Conservation (phyloP, 92 coral and sea anemone genomes). For the Epizoanthus stellaris region DNA sequence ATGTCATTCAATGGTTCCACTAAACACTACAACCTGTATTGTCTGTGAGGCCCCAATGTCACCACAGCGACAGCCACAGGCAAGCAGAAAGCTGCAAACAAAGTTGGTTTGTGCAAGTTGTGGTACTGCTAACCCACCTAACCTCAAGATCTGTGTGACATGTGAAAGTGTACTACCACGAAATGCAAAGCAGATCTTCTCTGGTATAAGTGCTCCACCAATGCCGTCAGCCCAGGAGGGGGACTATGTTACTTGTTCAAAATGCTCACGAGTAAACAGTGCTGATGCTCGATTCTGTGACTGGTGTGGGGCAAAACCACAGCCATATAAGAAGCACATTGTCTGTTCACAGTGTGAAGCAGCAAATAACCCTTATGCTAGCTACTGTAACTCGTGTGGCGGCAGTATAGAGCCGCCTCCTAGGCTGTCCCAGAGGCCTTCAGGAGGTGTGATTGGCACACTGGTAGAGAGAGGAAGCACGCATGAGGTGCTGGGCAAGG, state of each 20-base stretch:
- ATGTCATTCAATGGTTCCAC: slow-evolving; percentile 96
- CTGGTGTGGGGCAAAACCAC: slow-evolving; percentile 97
- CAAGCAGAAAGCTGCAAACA: slow-evolving; percentile 72
- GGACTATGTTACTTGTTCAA: slow-evolving; percentile 88
- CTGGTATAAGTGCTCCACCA: slow-evolving; percentile 91
- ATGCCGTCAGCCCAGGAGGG: slow-evolving; percentile 84
- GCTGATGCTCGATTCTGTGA: slow-evolving; percentile 98
- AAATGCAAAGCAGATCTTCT: slow-evolving; percentile 86
- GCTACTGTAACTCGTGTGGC: slow-evolving; percentile 91
- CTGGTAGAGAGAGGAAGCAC: slow-evolving; percentile 87
- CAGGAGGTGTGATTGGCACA: slow-evolving; percentile 89
- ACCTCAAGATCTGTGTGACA: slow-evolving; percentile 86
- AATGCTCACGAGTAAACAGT: slow-evolving; percentile 94
- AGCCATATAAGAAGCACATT: slow-evolving; percentile 73
- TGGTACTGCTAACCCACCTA: slow-evolving; percentile 95
- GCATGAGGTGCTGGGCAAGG: slow-evolving; percentile 58
- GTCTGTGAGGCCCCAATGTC: slow-evolving; percentile 94
- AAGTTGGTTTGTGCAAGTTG: slow-evolving; percentile 90
- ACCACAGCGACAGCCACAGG: slow-evolving; percentile 96
- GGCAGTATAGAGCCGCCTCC: slow-evolving; percentile 95
- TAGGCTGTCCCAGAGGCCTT: slow-evolving; percentile 71
- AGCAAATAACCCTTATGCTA: slow-evolving; percentile 81
- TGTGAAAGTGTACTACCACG: slow-evolving; percentile 88
- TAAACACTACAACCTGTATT: slow-evolving; percentile 89
- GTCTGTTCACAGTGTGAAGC: slow-evolving; percentile 86